Base-by-base conservation (phyloP, 2,797 vertebrate species). In the Lutjanus argentimaculatus region DNA sequence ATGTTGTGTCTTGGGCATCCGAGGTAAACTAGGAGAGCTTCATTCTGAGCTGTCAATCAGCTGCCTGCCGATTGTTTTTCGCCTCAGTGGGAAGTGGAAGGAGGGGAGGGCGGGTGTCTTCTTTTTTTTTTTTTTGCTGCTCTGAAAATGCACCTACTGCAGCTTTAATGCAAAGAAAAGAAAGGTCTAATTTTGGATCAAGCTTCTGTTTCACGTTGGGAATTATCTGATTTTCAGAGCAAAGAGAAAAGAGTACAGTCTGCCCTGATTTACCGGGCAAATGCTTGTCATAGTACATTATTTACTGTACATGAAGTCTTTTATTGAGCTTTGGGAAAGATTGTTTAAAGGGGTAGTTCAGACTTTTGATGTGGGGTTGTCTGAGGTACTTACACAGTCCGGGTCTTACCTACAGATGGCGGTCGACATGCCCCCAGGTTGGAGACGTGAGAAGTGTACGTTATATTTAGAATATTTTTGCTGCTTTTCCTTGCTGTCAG, bases 181-280 rank as follows among this genome's bases (percentile, higher is more conserved):
- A 85, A 71, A 78, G 57, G 51, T 73, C 88, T 90, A 88, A 93
- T 83, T 88, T 88, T 82, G 80, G 80, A 84, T 81, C 19, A 1
- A 73, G 77, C 67, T 81, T 75, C 53, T 59, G 46, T 57, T 79
- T 84, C 62, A 51, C 42, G 0, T 40, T 61, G 63, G 65, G 68
- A 85, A 61, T 79, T 56, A 58, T 80, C 78, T 65, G 66, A 75
- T 77, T 72, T 84, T 79, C 64, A 72, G 21, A 80, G 68, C 68
- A 75, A 67, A 77, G 61, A 61, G 57, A 61, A 43, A 7, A 22
- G 8, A 67, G 67, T 11, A n/a, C 11, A 19, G 66, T 67, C 67
- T 70, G 74, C 76, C 68, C 56, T 69, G 53, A 82, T 72, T 65
- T 51, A 64, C 22, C 43, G 4, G 58, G 58, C 45, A 66, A 48